phyloP scores from a whole-genome alignment of 2,113 vertebrate species.

The Calonectris borealis region DNA sequence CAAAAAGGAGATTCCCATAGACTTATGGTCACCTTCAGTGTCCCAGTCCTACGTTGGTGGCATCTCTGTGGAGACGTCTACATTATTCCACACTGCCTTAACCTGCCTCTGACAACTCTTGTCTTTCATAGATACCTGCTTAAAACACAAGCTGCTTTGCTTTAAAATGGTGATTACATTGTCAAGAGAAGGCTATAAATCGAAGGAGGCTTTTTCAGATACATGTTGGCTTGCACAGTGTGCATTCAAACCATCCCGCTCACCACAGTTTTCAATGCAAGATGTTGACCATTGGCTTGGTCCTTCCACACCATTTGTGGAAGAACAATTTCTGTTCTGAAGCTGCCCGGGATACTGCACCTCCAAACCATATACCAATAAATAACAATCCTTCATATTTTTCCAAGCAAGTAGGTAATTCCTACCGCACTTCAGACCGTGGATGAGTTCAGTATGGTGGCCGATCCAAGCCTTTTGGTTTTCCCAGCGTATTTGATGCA shows the following conservation, averaged over 20 bases:
- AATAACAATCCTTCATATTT: background rate
- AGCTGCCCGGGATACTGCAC: background rate
- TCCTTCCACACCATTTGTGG: background rate
- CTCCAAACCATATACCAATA: background rate
- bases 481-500: background rate
- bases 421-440: background rate
- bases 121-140: background rate
- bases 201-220: background rate
- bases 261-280: background rate
- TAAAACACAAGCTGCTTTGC: background rate
- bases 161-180: background rate
- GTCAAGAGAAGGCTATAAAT: background rate
- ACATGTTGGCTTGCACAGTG: fast-evolving
- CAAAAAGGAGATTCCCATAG: background rate
- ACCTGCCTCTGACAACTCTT: background rate
- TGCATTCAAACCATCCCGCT: background rate
- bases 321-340: background rate
- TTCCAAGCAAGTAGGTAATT: background rate
- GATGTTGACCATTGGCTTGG: background rate
- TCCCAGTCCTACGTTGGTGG: background rate
- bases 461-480: background rate
- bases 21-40: background rate
- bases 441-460: background rate
- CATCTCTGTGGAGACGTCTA: background rate
- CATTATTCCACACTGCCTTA: background rate